Conservation (phyloP, 2,113 vertebrate species). For the Tragelaphus strepsiceros region DNA sequence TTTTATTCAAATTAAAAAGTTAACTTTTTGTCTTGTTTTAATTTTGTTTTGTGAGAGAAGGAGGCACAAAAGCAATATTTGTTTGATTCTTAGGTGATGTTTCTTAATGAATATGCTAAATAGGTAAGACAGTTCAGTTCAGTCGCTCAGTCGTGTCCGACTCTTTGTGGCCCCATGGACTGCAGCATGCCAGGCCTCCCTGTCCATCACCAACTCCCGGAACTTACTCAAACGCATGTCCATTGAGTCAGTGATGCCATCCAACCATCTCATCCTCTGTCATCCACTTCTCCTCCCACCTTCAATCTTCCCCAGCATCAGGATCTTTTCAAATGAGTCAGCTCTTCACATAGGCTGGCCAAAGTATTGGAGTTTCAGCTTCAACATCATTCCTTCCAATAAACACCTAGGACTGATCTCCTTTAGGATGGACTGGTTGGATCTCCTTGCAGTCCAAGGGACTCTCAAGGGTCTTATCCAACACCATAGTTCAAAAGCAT, state of each 20-base stretch:
- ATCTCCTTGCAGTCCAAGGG: background rate
- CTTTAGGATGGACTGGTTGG: background rate
- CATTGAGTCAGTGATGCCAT: background rate
- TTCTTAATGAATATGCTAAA: background rate
- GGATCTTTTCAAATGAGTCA: background rate
- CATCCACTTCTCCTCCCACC: background rate
- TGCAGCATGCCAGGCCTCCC: background rate
- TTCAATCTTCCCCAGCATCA: background rate
- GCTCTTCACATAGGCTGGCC: background rate
- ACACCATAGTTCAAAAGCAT: background rate
- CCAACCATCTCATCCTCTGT: background rate
- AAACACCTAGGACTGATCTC: background rate
- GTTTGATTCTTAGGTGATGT: background rate
- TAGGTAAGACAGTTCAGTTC: background rate
- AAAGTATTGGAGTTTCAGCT: background rate
- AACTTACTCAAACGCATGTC: background rate
- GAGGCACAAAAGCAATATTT: background rate
- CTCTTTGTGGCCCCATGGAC: background rate
- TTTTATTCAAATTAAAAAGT: background rate
- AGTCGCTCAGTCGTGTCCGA: fast-evolving
- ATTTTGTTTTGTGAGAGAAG: background rate
- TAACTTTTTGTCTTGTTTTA: background rate
- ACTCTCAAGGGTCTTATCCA: background rate
- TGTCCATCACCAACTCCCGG: background rate
- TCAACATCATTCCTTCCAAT: background rate